A percentile compares a stretch with the other conserved stretches of the same genome.
Evolutionary conservation across 2,797 vertebrate species (phyloP).

Genomic region (Malurus leucopterus): DNA sequence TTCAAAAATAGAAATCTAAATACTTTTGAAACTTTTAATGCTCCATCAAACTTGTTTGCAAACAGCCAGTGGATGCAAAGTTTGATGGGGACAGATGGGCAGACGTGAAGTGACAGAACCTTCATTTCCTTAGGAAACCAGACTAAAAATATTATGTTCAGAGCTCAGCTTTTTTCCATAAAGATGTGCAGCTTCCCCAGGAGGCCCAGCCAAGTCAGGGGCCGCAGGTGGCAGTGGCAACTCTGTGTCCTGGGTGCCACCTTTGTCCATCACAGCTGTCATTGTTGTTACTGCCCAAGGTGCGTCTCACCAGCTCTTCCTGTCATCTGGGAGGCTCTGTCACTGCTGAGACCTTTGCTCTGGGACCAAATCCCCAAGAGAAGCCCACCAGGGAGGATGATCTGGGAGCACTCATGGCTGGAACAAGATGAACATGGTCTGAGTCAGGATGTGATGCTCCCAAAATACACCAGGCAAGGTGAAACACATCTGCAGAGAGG

Average conservation of each 20-base stretch:
- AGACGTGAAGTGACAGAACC: neutral
- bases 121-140: slow-evolving; percentile 11
- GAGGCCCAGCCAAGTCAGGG: neutral
- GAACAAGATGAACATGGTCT: neutral
- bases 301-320: accelerated
- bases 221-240: neutral
- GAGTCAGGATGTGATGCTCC: neutral
- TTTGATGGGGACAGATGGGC: slow-evolving; percentile 14
- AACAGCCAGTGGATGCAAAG: neutral
- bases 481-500: neutral
- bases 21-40: neutral
- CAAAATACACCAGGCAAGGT: neutral
- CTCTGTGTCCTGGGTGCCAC: neutral
- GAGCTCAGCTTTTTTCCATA: neutral
- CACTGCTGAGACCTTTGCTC: neutral
- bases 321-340: neutral
- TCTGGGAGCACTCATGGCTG: accelerated
- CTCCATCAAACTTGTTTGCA: neutral
- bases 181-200: neutral
- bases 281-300: neutral
- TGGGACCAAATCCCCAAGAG: neutral
- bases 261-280: neutral
- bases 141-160: neutral
- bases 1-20: neutral
- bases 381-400: neutral